These are phyloP conservation scores for Amblyornis subalaris DNA, from an alignment of 2,113 vertebrate genomes.

Conservation along the genomic window DNA sequence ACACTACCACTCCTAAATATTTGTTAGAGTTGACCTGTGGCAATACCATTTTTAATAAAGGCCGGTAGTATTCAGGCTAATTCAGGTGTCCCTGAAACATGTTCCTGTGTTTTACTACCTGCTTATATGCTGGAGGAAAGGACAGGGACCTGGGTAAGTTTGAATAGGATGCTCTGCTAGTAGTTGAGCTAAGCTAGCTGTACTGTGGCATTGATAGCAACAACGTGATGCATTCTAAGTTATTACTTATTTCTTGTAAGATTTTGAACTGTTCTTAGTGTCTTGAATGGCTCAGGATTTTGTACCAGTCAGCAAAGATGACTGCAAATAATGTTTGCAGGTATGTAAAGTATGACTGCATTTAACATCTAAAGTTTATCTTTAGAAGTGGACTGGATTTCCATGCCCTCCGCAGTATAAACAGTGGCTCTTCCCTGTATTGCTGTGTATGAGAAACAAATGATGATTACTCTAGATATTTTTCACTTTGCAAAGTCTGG, in stretches of 20 bases:
- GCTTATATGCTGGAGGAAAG: not conserved
- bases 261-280: not conserved
- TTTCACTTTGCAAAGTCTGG: not conserved
- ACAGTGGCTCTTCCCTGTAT: not conserved
- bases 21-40: not conserved
- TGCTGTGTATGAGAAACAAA: not conserved
- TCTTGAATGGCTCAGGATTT: not conserved
- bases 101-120: not conserved
- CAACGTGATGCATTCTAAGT: not conserved
- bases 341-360: not conserved
- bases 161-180: not conserved
- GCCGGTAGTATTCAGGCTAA: not conserved
- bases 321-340: not conserved
- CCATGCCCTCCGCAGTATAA: not conserved
- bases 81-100: not conserved
- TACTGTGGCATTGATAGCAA: not conserved
- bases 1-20: not conserved
- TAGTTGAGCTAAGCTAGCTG: not conserved
- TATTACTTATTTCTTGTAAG: not conserved
- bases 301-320: not conserved
- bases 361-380: not conserved
- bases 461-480: not conserved
- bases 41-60: not conserved
- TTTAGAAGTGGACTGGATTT: not conserved
- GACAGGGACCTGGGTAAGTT: not conserved